Percentiles rank a stretch among this genome's conserved stretches.
These are phyloP conservation scores for Orthonevra nobilis DNA, from an alignment of 2,888 invertebrate genomes.

Conservation along the genomic window DNA sequence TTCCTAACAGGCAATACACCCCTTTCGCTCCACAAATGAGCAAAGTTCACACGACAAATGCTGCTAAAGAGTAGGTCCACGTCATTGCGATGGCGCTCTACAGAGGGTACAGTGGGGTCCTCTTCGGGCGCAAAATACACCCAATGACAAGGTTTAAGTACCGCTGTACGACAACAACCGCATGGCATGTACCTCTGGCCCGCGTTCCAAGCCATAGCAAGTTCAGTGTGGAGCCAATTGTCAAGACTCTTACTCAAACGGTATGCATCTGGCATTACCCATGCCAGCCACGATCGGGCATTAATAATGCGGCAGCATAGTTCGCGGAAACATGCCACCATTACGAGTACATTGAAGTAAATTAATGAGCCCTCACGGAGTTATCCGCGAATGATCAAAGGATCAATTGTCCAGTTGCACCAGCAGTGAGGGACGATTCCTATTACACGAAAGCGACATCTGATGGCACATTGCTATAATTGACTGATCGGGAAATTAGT, in stretches of 20 bases:
- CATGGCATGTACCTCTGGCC: slow-evolving; percentile 31
- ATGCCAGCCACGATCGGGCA: slow-evolving; percentile 62
- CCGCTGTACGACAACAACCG: slow-evolving; percentile 49
- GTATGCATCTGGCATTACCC: slow-evolving; percentile 44
- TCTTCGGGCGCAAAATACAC: slow-evolving; percentile 35
- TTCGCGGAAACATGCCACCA: slow-evolving; percentile 67
- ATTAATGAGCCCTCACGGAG: slow-evolving; percentile 67
- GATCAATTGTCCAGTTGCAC: no score
- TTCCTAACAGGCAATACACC: slow-evolving; percentile 35
- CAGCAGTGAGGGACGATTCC: slow-evolving; percentile 55
- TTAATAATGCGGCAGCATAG: slow-evolving; percentile 64
- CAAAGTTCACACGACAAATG: slow-evolving; percentile 64
- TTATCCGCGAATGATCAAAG: slow-evolving; percentile 64
- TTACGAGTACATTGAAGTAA: slow-evolving; percentile 54
- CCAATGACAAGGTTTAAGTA: slow-evolving; percentile 63
- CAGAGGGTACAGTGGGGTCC: slow-evolving; percentile 1
- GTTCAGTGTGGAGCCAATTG: slow-evolving; percentile 67
- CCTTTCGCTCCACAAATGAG: slow-evolving; percentile 31
- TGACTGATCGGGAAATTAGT: slow-evolving; percentile 66
- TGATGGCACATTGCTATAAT: slow-evolving; percentile 65
- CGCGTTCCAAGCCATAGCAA: slow-evolving; percentile 36
- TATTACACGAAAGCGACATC: slow-evolving; percentile 65
- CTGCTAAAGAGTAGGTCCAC: slow-evolving; percentile 30
- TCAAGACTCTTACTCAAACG: no score
- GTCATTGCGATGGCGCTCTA: slow-evolving; percentile 34